Base-by-base conservation (phyloP, 1,140 invertebrate genomes). In the Drosophila pectinifera region DNA sequence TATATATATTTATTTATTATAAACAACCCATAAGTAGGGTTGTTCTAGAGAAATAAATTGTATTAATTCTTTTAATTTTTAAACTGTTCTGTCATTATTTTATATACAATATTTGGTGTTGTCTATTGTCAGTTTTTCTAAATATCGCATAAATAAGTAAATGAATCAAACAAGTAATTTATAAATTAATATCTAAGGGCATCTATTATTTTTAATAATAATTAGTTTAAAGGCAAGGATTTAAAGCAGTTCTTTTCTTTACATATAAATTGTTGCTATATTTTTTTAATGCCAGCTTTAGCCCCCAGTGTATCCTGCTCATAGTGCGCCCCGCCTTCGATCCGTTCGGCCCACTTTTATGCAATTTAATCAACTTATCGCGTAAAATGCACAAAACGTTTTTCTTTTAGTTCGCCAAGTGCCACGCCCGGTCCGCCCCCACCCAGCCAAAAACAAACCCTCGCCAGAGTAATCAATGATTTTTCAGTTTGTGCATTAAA, bases 331-430 rank as follows among this genome's bases (percentile, higher is more conserved):
- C 49, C 49, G 46, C 31, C 36, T 43, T 69, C 41, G 48, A 54
- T 34, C 38, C 14, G 10, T 48, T 63, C 46, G 64, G 46, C 78
- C 73, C 84, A 79, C 76, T 80, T 78, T 74, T 78, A 78, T 89
- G 80, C 77, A 89, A 89, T 89, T 89, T 89, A 89, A 89, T 89
- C 84, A 88, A 88, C 84, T 88, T 83, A 83, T 72, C 80, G 79
- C 63, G 54, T 65, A 74, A 78, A 86, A 81, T 76, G 65, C 70
- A 75, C 57, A 81, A 75, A 84, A 53, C 56, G 54, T 55, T 81
- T 80, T 76, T 55, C 53, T 59, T 62, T 51, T 43, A 56, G 51
- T 63, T 64, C 24, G 39, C 13, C 67, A 79, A 80, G 70, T 80
- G 69, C 62, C 43, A 54, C 38, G 56, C 43, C 56, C 49, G 11